These are phyloP conservation scores for Characodon lateralis DNA, from an alignment of 2,797 vertebrate species.

Conservation along the genomic window DNA sequence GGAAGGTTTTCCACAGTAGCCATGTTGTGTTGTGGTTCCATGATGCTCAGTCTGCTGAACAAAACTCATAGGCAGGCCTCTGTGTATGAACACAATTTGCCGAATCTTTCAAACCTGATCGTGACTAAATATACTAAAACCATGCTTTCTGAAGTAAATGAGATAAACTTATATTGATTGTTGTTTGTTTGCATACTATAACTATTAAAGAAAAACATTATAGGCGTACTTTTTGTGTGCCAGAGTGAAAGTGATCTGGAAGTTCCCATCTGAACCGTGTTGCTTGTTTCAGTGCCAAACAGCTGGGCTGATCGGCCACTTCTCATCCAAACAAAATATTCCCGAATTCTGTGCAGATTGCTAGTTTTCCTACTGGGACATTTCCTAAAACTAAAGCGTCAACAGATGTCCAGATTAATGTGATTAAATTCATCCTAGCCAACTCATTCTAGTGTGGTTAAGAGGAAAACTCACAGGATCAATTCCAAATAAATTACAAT, in stretches of 20 bases:
- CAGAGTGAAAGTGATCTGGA: background rate
- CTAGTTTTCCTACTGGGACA: background rate
- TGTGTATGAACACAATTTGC: background rate
- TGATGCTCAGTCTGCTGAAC: background rate
- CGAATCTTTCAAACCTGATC: background rate
- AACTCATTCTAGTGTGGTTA: too few relatives aligned
- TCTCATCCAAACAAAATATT: background rate
- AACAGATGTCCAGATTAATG: constrained; percentile 2
- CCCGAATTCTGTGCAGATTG: background rate
- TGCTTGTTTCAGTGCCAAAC: background rate
- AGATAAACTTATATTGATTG: too few relatives aligned
- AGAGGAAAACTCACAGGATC: background rate
- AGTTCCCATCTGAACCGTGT: constrained; percentile 6
- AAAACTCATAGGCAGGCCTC: background rate
- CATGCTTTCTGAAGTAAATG: too few relatives aligned
- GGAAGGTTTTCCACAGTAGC: background rate
- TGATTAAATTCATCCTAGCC: background rate
- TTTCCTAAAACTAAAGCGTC: background rate
- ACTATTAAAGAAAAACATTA: background rate
- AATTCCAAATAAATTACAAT: background rate
- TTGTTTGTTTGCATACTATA: background rate
- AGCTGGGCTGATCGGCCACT: background rate
- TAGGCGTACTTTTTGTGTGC: background rate
- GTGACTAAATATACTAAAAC: too few relatives aligned
- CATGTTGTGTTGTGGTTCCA: background rate